Base-by-base conservation (phyloP, 2,797 vertebrate genomes). In the Sciurus vulgaris region DNA sequence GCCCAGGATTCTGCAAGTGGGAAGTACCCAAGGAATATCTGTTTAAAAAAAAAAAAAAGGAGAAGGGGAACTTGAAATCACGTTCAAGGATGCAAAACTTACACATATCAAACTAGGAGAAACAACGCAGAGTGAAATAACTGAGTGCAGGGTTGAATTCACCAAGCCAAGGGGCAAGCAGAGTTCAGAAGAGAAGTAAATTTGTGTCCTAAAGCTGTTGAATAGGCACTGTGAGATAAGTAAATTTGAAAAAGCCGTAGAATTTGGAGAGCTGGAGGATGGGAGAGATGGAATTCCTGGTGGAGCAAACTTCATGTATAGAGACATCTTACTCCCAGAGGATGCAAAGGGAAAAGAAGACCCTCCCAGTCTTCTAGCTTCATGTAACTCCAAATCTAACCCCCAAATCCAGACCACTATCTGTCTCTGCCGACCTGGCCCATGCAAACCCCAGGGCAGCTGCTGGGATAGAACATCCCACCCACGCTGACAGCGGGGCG, bases 361-460 rank as follows among this genome's bases (percentile, higher is more conserved):
- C 22, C 7, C n/a, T 44, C 24, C 28, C 10, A n/a, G 26, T 30
- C 1, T 11, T 35, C 30, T 2, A 44, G 26, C 14, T 41, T 4
- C 30, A 51, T 0, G 65, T 67, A 35, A 22, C 8, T n/a, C 30
- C 49, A 69, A n/a, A 47, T 33, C 54, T 38, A 35, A 44, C 1
- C 56, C 61, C 76, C n/a, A 44, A n/a, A 49, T 44, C 24, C 44
- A 73, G 51, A 51, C 47, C 59, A 12, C 41, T 22, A 2, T 83
- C 44, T 59, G 41, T 65, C 85, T 91, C 86, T 81, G 59, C n/a
- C 63, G 10, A 0, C 61, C 79, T 35, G 44, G 10, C 44, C 63
- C n/a, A 0, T 10, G 13, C 7, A 35, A 49, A 20, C 9, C 3
- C 49, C 1, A 15, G 7, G 20, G 41, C 2, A 14, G 41, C 22